A percentile compares a stretch with the other conserved stretches of the same genome.
Evolutionary conservation across 2,797 vertebrate genomes (phyloP).

Genomic region (Paguma larvata): DNA sequence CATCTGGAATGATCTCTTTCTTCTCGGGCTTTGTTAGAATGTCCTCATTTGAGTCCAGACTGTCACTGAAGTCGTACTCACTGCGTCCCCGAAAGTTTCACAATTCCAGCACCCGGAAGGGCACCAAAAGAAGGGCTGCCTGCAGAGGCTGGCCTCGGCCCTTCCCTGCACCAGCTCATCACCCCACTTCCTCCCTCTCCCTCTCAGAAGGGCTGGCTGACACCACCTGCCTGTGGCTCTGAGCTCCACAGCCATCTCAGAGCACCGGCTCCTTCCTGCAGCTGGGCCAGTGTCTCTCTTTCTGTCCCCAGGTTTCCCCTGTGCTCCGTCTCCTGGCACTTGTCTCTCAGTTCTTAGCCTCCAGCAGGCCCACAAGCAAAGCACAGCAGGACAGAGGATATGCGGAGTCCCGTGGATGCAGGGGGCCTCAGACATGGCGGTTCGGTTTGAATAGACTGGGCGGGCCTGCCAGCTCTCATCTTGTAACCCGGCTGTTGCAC

Average conservation of each 20-base stretch:
- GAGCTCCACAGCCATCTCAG: neutral
- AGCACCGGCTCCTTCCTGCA: neutral
- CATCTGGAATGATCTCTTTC: neutral
- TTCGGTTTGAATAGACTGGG: neutral
- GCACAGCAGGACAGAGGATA: neutral
- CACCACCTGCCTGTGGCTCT: neutral
- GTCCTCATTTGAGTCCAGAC: neutral
- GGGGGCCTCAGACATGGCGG: too few relatives aligned
- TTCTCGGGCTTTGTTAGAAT: neutral
- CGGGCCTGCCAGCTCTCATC: neutral
- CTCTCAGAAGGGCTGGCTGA: neutral
- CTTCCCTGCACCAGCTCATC: neutral
- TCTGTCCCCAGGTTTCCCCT: neutral
- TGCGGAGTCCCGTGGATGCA: accelerated
- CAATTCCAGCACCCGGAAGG: too few relatives aligned
- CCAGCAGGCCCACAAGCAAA: neutral
- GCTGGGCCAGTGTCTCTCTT: neutral
- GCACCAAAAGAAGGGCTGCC: neutral
- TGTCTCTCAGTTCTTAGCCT: neutral
- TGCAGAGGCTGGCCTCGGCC: too few relatives aligned
- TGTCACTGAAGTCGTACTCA: neutral
- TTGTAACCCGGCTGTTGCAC: neutral
- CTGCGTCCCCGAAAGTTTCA: neutral
- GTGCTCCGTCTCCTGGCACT: neutral
- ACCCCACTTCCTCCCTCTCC: neutral